phyloP scores from a whole-genome alignment of 1,140 invertebrate genomes.

The Drosophila repleta region DNA sequence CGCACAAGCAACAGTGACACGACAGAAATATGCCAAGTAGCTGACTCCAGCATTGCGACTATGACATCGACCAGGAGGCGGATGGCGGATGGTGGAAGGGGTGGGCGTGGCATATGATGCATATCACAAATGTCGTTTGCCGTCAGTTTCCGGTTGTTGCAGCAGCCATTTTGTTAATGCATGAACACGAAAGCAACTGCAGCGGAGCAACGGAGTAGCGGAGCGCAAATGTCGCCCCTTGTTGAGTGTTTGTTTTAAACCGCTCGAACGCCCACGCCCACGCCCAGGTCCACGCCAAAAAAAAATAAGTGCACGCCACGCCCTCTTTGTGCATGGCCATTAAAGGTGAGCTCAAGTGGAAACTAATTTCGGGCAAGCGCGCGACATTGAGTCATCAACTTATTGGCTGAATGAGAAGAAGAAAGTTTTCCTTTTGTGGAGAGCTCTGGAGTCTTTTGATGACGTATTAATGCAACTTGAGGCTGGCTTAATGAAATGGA shows the following conservation, averaged over 20 bases:
- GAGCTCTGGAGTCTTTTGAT: too few species aligned
- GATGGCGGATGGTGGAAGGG: neutral
- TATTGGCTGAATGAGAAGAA: neutral
- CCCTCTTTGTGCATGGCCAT: neutral
- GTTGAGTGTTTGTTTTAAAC: constrained; percentile 18
- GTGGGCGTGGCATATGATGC: constrained; percentile 64
- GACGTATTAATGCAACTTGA: too few species aligned
- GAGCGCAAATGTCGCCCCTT: constrained; percentile 22
- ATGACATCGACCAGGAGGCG: constrained; percentile 32
- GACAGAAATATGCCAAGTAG: constrained; percentile 79
- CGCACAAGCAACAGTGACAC: constrained; percentile 75
- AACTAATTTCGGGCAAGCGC: constrained; percentile 56
- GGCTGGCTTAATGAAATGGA: too few species aligned
- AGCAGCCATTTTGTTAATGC: constrained; percentile 80
- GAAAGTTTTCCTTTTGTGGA: constrained; percentile 26
- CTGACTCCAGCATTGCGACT: constrained; percentile 53
- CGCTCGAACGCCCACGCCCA: constrained; percentile 12
- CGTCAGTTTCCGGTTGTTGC: constrained; percentile 79
- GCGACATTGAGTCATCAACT: constrained; percentile 66
- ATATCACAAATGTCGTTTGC: constrained; percentile 81
- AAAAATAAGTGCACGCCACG: neutral
- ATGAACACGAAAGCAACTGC: constrained; percentile 75
- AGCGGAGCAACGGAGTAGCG: constrained; percentile 38
- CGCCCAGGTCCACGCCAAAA: neutral
- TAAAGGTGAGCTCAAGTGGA: constrained; percentile 52